These are phyloP conservation scores for Cotesia vestalis DNA, from an alignment of 1,140 invertebrate genomes.

Conservation along the genomic window DNA sequence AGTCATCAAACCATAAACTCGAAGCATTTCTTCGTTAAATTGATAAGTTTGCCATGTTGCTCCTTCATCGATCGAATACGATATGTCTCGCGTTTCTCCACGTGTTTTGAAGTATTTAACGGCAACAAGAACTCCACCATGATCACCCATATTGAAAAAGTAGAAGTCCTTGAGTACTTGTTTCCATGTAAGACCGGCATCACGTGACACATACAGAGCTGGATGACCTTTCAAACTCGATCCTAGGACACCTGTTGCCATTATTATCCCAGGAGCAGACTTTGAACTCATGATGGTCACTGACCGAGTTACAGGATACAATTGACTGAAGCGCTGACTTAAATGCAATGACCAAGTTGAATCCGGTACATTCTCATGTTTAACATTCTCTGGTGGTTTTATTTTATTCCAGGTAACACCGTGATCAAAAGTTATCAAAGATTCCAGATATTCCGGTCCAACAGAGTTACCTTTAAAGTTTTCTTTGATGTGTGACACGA, in stretches of 20 bases:
- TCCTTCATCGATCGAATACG: constrained; percentile 89
- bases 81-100: constrained; percentile 78
- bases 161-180: constrained; percentile 84
- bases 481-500: constrained; percentile 81
- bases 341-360: constrained; percentile 83
- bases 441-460: constrained; percentile 77
- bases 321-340: constrained; percentile 82
- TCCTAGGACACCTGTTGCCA: constrained; percentile 86
- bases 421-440: constrained; percentile 89
- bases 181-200: constrained; percentile 87
- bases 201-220: constrained; percentile 82
- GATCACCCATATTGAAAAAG: constrained; percentile 90
- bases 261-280: constrained; percentile 87
- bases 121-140: constrained; percentile 87
- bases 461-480: constrained; percentile 67
- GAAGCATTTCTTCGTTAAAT: constrained; percentile 77
- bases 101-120: constrained; percentile 80
- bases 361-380: constrained; percentile 69
- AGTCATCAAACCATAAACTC: constrained; percentile 88
- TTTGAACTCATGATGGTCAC: constrained; percentile 86
- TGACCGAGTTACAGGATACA: constrained; percentile 81
- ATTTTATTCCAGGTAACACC: constrained; percentile 83
- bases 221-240: constrained; percentile 81
- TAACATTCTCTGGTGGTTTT: constrained; percentile 73
- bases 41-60: constrained; percentile 77